Conservation (phyloP, 2,797 vertebrate species). For the Macrochelys suwanniensis region DNA sequence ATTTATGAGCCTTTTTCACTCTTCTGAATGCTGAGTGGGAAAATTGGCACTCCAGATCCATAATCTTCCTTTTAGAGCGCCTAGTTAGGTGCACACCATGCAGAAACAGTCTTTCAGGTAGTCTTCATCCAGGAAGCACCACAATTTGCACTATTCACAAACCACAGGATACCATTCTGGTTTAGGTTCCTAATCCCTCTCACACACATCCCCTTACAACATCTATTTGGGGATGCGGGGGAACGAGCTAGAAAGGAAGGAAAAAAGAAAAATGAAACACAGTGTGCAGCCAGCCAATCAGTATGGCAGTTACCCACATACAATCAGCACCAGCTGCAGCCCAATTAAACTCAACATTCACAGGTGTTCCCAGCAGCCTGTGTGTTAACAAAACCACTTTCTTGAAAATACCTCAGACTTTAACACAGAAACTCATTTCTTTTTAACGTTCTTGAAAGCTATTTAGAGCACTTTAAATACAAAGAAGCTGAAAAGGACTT, state of each 20-base stretch:
- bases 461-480: conserved; percentile 80
- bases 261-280: conserved; percentile 65
- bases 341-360: conserved; percentile 81
- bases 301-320: conserved; percentile 65
- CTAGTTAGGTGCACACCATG: conserved; percentile 19
- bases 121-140: conserved; percentile 69
- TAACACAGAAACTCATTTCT: conserved; percentile 70
- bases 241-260: conserved; percentile 76
- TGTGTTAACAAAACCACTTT: conserved; percentile 78
- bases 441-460: conserved; percentile 73
- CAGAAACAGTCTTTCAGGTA: conserved; percentile 72
- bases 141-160: conserved; percentile 63
- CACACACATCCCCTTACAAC: conserved; percentile 72
- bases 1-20: conserved; percentile 43
- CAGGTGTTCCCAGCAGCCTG: conserved; percentile 81
- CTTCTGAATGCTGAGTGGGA: conserved; percentile 21
- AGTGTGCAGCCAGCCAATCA: conserved; percentile 63
- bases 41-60: conserved; percentile 2
- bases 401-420: conserved; percentile 80
- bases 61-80: conserved; percentile 5
- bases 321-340: conserved; percentile 81
- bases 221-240: conserved; percentile 68
- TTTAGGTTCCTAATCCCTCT: conserved; percentile 79
- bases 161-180: conserved; percentile 76
- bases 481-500: conserved; percentile 79